Percentiles rank a stretch among this genome's conserved stretches.
These are phyloP conservation scores for Prunella himalayana DNA, from an alignment of 2,113 vertebrate genomes.

Conservation along the genomic window DNA sequence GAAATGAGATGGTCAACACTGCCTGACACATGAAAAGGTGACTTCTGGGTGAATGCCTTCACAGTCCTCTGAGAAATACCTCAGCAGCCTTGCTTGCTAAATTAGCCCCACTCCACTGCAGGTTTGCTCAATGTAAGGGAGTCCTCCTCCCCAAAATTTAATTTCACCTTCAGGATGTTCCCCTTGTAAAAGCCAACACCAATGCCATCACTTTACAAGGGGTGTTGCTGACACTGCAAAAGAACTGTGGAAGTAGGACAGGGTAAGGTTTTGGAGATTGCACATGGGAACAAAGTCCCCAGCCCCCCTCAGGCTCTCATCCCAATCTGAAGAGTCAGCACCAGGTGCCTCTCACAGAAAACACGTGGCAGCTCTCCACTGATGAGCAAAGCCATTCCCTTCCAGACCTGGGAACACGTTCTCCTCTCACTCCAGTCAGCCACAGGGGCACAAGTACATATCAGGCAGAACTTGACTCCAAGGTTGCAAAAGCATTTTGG, in stretches of 20 bases:
- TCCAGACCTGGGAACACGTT: neutral
- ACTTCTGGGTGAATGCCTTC: neutral
- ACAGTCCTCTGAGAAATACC: neutral
- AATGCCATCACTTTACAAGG: neutral
- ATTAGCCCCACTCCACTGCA: neutral
- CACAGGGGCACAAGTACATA: neutral
- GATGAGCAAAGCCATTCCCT: neutral
- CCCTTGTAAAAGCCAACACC: neutral
- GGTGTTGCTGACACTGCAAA: neutral
- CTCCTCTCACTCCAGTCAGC: neutral
- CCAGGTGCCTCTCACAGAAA: slow-evolving; percentile 5
- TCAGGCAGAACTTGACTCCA: neutral
- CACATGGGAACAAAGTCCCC: neutral
- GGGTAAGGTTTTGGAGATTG: neutral
- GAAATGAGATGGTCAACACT: neutral
- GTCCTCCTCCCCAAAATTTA: neutral
- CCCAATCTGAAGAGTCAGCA: neutral
- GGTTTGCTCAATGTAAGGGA: neutral
- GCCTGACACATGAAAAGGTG: neutral
- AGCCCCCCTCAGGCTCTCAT: neutral
- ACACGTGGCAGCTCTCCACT: neutral
- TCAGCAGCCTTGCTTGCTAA: neutral
- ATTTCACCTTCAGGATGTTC: neutral
- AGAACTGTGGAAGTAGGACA: neutral
- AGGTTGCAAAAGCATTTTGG: neutral